Base-by-base conservation (phyloP, 1,140 invertebrate genomes). In the Heliconius congener region DNA sequence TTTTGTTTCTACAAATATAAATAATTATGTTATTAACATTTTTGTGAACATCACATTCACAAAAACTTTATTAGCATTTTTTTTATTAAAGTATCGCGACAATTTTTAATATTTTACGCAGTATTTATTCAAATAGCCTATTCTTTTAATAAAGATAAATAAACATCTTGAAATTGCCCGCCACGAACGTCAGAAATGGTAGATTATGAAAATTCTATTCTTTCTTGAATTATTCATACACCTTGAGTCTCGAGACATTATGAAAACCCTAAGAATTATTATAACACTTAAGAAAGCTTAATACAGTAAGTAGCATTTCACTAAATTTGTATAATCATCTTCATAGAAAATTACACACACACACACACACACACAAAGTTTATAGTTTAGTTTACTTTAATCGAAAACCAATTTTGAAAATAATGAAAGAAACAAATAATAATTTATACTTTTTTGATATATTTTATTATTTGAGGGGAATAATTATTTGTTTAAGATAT, bases 131-230 rank as follows among this genome's bases (percentile, higher is more conserved):
- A 60, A 23, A 8, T 2, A n/a, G 19, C 55, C 55, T 60, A 23
- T 37, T 71, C 34, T 71, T 34, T 71, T 71, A 71, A 71, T 71
- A 71, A 71, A 37, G 70, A 27, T 34, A 71, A 34, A 71, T 71
- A 71, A 71, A 71, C n/a, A 71, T 30, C 27, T 37, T 19, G 70
- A 71, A 71, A 71, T 71, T 71, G 70, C 70, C 27, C 70, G 70
- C 70, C 34, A 34, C 27, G 30, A 37, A 71, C 18, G 30, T 71
- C 70, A 37, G 70, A 71, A 70, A 71, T 71, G 70, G 70, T 16
- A 71, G 70, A 71, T 71, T 71, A 71, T 71, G 70, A 71, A 71
- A 71, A 71, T 71, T 71, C 70, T 71, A 71, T 71, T 71, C 70
- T 71, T 71, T 34, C 70, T 30, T 71, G 70, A 71, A 71, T 71